Conservation (phyloP, 1,140 invertebrate species). For the Aricia agestis region DNA sequence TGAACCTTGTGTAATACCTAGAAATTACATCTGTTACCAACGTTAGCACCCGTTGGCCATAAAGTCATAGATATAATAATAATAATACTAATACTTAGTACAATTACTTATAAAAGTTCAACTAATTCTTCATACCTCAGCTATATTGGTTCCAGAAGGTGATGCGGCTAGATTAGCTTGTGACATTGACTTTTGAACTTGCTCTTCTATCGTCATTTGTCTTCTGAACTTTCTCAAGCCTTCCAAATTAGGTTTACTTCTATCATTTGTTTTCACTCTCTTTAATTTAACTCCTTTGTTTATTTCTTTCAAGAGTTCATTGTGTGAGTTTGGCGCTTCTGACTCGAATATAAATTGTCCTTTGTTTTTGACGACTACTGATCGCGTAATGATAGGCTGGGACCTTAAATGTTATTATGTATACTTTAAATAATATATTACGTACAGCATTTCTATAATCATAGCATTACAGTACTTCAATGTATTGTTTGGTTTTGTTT, state of each 20-base stretch:
- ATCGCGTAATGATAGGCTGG: conserved; percentile 77
- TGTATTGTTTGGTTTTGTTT: not conserved
- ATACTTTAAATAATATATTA: not conserved
- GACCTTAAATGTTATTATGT: conserved; percentile 63
- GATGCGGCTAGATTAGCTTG: conserved; percentile 78
- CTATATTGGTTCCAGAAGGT: conserved; percentile 51
- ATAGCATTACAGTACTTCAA: no score
- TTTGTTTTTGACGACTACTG: conserved; percentile 81
- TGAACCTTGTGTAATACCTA: no score
- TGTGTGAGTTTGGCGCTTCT: conserved; percentile 88
- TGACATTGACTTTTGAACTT: conserved; percentile 87
- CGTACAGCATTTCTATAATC: no score
- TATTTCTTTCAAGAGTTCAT: conserved; percentile 89
- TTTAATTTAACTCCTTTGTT: conserved; percentile 86
- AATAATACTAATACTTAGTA: no score
- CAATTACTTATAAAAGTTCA: no score
- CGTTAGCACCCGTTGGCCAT: no score
- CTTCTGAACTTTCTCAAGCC: conserved; percentile 90
- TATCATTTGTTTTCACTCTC: conserved; percentile 87
- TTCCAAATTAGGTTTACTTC: conserved; percentile 88
- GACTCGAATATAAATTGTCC: conserved; percentile 92
- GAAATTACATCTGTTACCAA: no score
- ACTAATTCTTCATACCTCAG: conserved; percentile 40
- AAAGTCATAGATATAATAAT: no score
- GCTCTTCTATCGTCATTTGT: conserved; percentile 92